phyloP scores from a whole-genome alignment of 2,113 vertebrate genomes.

The Malaclemys terrapin region DNA sequence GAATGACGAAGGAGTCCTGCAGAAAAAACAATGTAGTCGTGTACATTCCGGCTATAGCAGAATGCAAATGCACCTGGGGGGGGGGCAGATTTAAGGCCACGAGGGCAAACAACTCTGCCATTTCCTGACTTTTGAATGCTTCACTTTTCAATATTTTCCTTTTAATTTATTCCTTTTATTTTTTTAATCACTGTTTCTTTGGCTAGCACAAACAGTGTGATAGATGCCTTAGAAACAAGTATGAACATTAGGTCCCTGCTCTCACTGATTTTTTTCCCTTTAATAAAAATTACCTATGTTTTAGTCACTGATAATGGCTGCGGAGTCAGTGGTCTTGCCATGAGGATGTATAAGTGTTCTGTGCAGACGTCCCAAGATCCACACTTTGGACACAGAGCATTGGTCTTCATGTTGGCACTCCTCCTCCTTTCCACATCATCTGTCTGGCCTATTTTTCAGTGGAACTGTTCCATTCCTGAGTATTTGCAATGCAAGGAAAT shows the following conservation, averaged over 20 bases:
- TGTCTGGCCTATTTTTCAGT: background rate
- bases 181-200: background rate
- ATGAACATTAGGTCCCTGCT: background rate
- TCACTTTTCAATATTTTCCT: background rate
- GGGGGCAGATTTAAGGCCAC: background rate
- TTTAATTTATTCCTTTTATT: background rate
- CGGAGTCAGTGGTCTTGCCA: background rate
- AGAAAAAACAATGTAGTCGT: conserved; percentile 2
- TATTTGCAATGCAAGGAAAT: background rate
- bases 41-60: background rate
- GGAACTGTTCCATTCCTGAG: background rate
- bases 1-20: background rate
- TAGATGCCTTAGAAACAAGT: background rate
- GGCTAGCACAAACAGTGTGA: background rate
- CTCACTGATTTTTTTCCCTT: background rate
- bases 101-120: background rate
- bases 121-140: background rate
- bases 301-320: background rate
- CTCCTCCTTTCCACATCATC: background rate
- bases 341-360: background rate
- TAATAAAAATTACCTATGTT: background rate
- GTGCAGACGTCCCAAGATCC: background rate
- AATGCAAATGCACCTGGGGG: background rate
- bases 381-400: background rate
- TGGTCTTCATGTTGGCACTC: background rate